These are phyloP conservation scores for Melipona beecheii DNA, from an alignment of 2,888 invertebrate genomes.

Conservation along the genomic window DNA sequence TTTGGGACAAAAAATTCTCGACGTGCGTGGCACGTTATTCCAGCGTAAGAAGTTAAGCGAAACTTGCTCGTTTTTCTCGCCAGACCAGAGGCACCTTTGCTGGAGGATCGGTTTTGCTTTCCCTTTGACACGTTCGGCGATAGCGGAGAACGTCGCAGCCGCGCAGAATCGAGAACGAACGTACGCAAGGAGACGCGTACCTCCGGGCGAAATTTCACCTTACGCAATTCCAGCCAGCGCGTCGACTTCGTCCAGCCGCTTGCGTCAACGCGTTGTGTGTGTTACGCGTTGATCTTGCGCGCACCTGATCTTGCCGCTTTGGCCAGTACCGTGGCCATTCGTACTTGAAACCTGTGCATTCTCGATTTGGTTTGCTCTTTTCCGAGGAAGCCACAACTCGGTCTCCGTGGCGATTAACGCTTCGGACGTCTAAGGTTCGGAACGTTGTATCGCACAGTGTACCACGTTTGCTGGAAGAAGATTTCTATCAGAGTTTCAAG, in stretches of 20 bases:
- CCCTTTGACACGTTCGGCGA: neutral
- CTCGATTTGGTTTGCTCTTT: neutral
- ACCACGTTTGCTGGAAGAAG: too few relatives aligned
- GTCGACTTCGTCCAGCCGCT: constrained; percentile 27
- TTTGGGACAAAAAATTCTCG: too few relatives aligned
- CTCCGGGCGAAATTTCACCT: constrained; percentile 70
- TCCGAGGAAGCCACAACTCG: too few relatives aligned
- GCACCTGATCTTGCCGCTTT: constrained; percentile 51
- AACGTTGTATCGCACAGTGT: too few relatives aligned
- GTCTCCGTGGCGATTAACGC: too few relatives aligned
- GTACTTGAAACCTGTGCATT: constrained; percentile 6
- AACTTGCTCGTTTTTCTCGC: too few relatives aligned
- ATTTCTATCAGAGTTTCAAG: too few relatives aligned
- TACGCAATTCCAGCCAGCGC: constrained; percentile 63
- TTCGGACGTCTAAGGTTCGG: too few relatives aligned
- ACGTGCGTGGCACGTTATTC: too few relatives aligned
- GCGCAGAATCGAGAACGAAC: constrained; percentile 34
- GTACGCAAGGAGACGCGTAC: constrained; percentile 24
- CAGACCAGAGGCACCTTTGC: too few relatives aligned
- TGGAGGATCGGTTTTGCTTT: neutral
- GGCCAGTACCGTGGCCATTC: constrained; percentile 3
- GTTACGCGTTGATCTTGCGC: constrained; percentile 48
- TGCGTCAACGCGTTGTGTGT: constrained; percentile 22
- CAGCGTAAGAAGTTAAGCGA: too few relatives aligned
- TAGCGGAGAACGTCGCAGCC: neutral